phyloP scores from a whole-genome alignment of 2,888 invertebrate species.

The Adela reaumurella region DNA sequence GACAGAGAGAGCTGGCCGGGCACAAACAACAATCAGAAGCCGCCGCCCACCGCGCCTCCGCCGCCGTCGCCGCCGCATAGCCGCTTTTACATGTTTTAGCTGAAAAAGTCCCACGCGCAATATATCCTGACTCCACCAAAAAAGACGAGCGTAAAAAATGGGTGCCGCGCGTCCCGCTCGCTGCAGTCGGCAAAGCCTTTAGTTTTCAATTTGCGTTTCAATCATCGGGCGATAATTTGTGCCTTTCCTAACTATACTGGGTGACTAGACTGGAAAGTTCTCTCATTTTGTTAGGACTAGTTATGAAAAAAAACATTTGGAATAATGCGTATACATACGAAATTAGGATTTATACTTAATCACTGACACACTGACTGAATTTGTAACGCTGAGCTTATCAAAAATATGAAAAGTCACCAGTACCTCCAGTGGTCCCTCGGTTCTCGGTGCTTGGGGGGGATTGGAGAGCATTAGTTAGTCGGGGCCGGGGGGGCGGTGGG shows the following conservation, averaged over 20 bases:
- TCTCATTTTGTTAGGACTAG: no score
- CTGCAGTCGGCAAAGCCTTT: not conserved
- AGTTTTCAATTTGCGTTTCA: not conserved
- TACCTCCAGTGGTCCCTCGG: no score
- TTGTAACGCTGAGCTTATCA: no score
- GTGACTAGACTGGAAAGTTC: no score
- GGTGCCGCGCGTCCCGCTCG: not conserved
- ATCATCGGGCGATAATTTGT: not conserved
- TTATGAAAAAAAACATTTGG: no score
- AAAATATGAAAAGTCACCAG: no score
- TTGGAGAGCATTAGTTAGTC: no score
- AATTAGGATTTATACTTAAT: no score
- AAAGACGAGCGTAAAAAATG: not conserved
- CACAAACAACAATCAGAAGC: not conserved
- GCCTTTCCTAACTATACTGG: not conserved
- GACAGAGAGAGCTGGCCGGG: not conserved
- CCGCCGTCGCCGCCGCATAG: not conserved
- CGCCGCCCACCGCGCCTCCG: not conserved
- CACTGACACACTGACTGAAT: no score
- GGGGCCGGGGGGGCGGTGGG: no score
- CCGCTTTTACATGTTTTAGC: not conserved
- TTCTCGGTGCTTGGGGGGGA: no score
- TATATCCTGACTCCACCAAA: not conserved
- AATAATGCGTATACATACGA: no score
- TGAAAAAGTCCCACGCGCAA: not conserved